A percentile compares a stretch with the other conserved stretches of the same genome.
phyloP scores from a whole-genome alignment of 1,140 invertebrate genomes.

The Zaprionus nigranus region DNA sequence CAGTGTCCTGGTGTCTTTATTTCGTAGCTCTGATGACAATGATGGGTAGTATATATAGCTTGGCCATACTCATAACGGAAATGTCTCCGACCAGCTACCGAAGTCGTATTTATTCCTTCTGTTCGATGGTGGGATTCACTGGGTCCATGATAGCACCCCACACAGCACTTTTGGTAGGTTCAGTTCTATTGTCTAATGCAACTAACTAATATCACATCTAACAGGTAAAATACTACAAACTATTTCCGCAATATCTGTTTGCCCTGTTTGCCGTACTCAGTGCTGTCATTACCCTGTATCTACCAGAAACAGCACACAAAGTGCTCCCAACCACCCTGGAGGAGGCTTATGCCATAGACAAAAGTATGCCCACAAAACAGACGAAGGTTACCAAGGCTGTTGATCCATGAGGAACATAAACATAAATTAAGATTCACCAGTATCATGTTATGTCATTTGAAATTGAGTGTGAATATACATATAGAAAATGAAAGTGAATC shows the following conservation, averaged over 20 bases:
- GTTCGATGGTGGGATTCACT: constrained; percentile 89
- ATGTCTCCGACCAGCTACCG: constrained; percentile 89
- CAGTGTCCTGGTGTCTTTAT: constrained; percentile 86
- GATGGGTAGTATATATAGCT: constrained; percentile 87
- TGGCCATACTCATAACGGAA: constrained; percentile 89
- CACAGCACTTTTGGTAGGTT: constrained; percentile 87
- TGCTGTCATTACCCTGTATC: constrained; percentile 86
- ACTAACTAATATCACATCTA: neutral
- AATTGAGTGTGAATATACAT: neutral
- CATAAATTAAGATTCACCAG: too few species aligned
- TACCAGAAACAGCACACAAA: constrained; percentile 88
- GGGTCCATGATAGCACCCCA: constrained; percentile 90
- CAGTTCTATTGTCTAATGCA: neutral
- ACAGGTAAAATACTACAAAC: constrained; percentile 85
- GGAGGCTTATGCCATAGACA: constrained; percentile 87
- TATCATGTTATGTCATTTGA: too few species aligned
- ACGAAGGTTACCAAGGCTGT: neutral
- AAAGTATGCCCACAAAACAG: constrained; percentile 4
- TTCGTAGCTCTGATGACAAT: constrained; percentile 89
- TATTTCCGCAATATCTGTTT: constrained; percentile 87
- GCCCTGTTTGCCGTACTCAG: constrained; percentile 86
- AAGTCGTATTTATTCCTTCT: constrained; percentile 87
- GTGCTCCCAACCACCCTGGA: constrained; percentile 88
- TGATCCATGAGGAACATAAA: neutral
- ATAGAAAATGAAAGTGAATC: neutral